Base-by-base conservation (phyloP, 2,888 invertebrate genomes). In the Choristoneura rosaceana region DNA sequence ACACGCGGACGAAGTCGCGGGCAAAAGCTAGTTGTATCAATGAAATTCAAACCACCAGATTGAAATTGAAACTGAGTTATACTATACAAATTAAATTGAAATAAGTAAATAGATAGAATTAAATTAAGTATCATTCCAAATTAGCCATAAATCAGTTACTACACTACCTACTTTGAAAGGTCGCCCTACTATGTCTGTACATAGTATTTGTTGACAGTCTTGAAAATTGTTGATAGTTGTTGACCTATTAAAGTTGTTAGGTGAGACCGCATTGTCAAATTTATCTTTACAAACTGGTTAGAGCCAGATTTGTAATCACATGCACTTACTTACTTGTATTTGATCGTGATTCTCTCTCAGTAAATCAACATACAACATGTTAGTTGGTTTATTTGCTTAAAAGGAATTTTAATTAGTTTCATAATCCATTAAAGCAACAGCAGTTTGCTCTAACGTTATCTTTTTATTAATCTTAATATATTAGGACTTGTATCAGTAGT, bases 401-500 rank as follows among this genome's bases (percentile, higher is more conserved):
- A 52, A 15, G 17, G 12, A 12, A 25, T 12, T 55, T 25, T 55
- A 55, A 55, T 55, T 61, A 62, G 45, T 62, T 71, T 43, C 55
- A 67, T 62, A 50, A 67, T 38, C 66, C 52, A 61, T 71, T 47
- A 63, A 33, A n/a, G 34, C 34, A 50, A 34, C 15, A 67, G 45
- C 5, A 67, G 55, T 38, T 70, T 9, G 47, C 33, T 58, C 5
- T 58, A n/a, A 34, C 38, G 52, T 61, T 67, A 71, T 67, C 71
- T 67, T 47, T 12, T 58, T 55, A 71, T 67, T 63, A 68, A 71
- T 71, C 71, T 71, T 10, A 7, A 55, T 41, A 66, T 15, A 9
- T 10, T 47, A 47, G 33, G 47, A 50, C 43, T 61, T 71, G 15
- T 63, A 47, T 68, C 38, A 59, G 71, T 63, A 68, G 38, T 68